phyloP scores from a whole-genome alignment of 2,888 invertebrate genomes.

The Dascillus cervinus region DNA sequence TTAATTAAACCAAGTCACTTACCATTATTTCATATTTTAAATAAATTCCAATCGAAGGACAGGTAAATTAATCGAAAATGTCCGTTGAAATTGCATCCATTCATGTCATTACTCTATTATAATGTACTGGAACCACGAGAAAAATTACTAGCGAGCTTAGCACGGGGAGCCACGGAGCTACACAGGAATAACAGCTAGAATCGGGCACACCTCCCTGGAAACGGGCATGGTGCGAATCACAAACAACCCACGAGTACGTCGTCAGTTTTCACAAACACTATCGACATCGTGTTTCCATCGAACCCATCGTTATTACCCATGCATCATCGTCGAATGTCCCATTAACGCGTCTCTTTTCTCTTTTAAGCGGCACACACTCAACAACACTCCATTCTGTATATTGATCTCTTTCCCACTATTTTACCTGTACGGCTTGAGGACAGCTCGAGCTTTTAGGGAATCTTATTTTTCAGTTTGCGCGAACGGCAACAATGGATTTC shows the following conservation, averaged over 20 bases:
- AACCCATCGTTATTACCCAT: slow-evolving; percentile 13
- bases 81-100: slow-evolving; percentile 22
- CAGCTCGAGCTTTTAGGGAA: slow-evolving; percentile 18
- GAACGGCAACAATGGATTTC: slow-evolving; percentile 14
- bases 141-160: slow-evolving; percentile 11
- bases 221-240: slow-evolving; percentile 17
- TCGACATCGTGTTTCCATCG: slow-evolving; percentile 13
- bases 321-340: slow-evolving; percentile 12
- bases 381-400: slow-evolving; percentile 24
- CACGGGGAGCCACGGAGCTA: slow-evolving; percentile 14
- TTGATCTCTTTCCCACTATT: slow-evolving; percentile 27
- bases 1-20: no score
- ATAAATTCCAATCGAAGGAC: slow-evolving; percentile 29
- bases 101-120: slow-evolving; percentile 26
- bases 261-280: slow-evolving; percentile 13
- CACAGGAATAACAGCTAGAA: slow-evolving; percentile 17
- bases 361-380: slow-evolving; percentile 15
- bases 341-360: slow-evolving; percentile 12
- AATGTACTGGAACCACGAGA: slow-evolving; percentile 10
- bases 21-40: slow-evolving; percentile 36
- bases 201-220: slow-evolving; percentile 22
- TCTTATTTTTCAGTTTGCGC: slow-evolving; percentile 14
- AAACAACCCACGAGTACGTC: slow-evolving; percentile 15
- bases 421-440: slow-evolving; percentile 22
- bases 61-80: slow-evolving; percentile 28